These are phyloP conservation scores for Rattus norvegicus DNA, from an alignment of 2,113 vertebrate species.

Conservation along the genomic window DNA sequence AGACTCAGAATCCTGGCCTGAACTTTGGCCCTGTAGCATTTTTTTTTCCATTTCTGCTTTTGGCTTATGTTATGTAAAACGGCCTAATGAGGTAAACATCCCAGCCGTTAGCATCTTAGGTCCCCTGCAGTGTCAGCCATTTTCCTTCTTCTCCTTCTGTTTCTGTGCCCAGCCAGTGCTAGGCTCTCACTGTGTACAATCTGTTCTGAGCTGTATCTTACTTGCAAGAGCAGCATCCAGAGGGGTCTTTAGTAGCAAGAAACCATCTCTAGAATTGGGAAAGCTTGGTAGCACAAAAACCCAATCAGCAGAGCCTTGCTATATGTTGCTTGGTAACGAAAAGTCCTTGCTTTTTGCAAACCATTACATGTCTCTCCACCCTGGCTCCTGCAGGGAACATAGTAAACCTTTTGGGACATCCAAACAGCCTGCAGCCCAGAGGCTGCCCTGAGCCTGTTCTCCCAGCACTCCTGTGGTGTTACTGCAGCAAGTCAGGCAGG, in stretches of 20 bases:
- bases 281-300: not conserved
- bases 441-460: not conserved
- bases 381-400: not conserved
- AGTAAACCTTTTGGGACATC: not conserved
- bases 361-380: not conserved
- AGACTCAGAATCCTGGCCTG: slow-evolving; percentile 6
- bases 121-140: slow-evolving; percentile 59
- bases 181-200: slow-evolving; percentile 38
- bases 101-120: not conserved
- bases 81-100: slow-evolving; percentile 72
- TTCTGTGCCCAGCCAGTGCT: not conserved
- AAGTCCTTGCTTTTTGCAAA: slow-evolving; percentile 55
- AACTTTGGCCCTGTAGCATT: not conserved
- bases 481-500: not conserved
- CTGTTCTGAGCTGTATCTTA: slow-evolving; percentile 53
- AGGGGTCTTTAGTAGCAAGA: slow-evolving; percentile 10
- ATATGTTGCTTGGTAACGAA: not conserved
- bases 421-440: not conserved
- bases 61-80: slow-evolving; percentile 65
- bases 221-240: not conserved
- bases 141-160: not conserved
- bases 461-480: not conserved
- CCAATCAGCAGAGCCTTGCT: not conserved
- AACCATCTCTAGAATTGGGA: not conserved
- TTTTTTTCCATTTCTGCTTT: slow-evolving; percentile 20